These are phyloP conservation scores for Ascaphus truei DNA, from an alignment of 2,113 vertebrate species.

Conservation along the genomic window DNA sequence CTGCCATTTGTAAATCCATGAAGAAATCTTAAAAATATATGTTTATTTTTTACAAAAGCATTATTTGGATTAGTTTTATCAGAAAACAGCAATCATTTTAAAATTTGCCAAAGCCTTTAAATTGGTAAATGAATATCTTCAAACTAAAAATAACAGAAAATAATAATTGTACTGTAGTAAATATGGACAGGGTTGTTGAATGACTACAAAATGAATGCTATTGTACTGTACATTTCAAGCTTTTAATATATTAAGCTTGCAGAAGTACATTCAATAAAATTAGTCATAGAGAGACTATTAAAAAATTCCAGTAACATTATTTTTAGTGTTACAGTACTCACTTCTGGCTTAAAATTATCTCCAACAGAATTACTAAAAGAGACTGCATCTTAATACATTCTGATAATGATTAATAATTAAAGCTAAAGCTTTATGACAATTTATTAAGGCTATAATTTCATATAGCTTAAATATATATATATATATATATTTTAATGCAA, in stretches of 20 bases:
- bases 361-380: background rate
- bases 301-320: slow-evolving; percentile 13
- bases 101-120: background rate
- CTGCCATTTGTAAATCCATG: too few species aligned
- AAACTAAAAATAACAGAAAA: background rate
- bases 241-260: background rate
- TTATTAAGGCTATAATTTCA: too few species aligned
- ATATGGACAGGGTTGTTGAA: background rate
- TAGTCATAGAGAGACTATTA: background rate
- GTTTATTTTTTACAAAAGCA: too few species aligned
- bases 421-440: too few species aligned
- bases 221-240: background rate
- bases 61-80: too few species aligned
- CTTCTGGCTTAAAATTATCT: background rate
- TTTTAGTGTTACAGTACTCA: slow-evolving; percentile 11
- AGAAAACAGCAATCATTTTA: background rate
- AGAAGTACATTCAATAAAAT: slow-evolving; percentile 15
- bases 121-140: background rate
- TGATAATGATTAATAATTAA: too few species aligned
- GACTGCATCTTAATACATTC: slow-evolving; percentile 3
- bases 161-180: background rate
- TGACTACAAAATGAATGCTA: background rate
- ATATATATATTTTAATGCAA: background rate
- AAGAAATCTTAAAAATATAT: too few species aligned
- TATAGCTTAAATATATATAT: background rate